Base-by-base conservation (phyloP, 2,888 invertebrate species). In the Platypus cylindrus region DNA sequence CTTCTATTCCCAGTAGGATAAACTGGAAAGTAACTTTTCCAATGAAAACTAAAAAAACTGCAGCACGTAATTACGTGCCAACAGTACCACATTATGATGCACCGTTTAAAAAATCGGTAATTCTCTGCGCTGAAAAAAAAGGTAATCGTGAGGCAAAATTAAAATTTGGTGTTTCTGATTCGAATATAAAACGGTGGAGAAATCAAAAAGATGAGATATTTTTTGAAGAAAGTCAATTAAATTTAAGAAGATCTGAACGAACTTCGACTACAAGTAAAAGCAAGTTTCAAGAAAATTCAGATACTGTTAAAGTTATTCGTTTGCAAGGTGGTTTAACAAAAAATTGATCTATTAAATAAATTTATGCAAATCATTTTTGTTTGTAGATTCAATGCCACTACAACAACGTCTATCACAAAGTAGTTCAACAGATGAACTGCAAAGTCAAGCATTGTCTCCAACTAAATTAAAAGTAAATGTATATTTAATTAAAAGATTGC, bases 171-270 rank as follows among this genome's bases (percentile, higher is more conserved):
- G 48, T 59, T 5, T 48, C 53, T 28, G 57, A 55, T 30, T 52
- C 54, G 3, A 59, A 57, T 23, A 51, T 60, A 2, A 47, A 53
- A 32, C 47, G 58, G 32, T 60, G 59, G 58, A 44, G 52, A 20
- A 48, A 52, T 17, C 37, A 54, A 13, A 51, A 47, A 37, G 30
- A 32, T n/a, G 45, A 49, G 12, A 43, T 47, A 26, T 30, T 11
- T 14, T 23, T 46, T 30, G 45, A 45, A 17, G 45, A 45, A 26
- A 39, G 44, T 7, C 28, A 31, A 14, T 37, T 33, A 14, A 17
- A 41, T 16, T 27, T 42, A 29, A 33, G 45, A 36, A 40, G 40
- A 16, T 40, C 43, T 2, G 27, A 35, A 27, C 39, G 42, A 17
- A 32, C n/a, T n/a, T n/a, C n/a, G n/a, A n/a, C n/a, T n/a, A n/a